phyloP scores from a whole-genome alignment of 2,888 invertebrate species.

The Clanis bilineata region DNA sequence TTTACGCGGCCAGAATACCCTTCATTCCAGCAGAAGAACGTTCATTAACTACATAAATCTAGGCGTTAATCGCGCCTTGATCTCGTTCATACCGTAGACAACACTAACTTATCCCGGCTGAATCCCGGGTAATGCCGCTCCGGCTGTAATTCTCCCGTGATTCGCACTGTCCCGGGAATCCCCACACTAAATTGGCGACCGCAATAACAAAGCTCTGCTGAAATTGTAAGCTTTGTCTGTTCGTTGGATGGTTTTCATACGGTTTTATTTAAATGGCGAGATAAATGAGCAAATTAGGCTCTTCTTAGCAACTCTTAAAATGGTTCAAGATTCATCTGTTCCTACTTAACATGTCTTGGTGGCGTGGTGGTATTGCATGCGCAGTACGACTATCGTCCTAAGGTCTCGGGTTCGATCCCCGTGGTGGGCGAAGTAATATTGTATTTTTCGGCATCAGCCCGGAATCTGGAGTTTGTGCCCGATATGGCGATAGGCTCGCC shows the following conservation, averaged over 20 bases:
- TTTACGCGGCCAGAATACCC: neutral
- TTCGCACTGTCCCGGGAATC: slow-evolving; percentile 13
- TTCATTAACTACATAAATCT: slow-evolving; percentile 8
- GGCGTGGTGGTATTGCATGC: too few relatives aligned
- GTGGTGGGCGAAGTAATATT: too few relatives aligned
- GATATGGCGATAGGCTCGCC: too few relatives aligned
- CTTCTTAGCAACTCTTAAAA: too few relatives aligned
- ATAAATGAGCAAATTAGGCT: neutral
- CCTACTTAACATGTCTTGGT: too few relatives aligned
- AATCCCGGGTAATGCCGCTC: slow-evolving; percentile 20
- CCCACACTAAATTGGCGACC: slow-evolving; percentile 17
- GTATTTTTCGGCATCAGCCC: too few relatives aligned
- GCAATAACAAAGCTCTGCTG: slow-evolving; percentile 15
- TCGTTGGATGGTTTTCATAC: slow-evolving; percentile 7
- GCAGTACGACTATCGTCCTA: too few relatives aligned
- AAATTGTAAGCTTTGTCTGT: slow-evolving; percentile 4
- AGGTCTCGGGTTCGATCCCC: too few relatives aligned
- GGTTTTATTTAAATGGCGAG: neutral
- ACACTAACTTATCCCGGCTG: slow-evolving; percentile 15
- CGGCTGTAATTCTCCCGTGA: slow-evolving; percentile 17
- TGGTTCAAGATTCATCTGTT: too few relatives aligned
- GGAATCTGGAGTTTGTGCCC: too few relatives aligned
- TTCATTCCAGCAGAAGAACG: neutral
- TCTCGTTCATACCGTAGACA: slow-evolving; percentile 11
- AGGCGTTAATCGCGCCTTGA: slow-evolving; percentile 12